Conservation (phyloP, 2,888 invertebrate genomes). For the Sinodicranocentrus sp. region DNA sequence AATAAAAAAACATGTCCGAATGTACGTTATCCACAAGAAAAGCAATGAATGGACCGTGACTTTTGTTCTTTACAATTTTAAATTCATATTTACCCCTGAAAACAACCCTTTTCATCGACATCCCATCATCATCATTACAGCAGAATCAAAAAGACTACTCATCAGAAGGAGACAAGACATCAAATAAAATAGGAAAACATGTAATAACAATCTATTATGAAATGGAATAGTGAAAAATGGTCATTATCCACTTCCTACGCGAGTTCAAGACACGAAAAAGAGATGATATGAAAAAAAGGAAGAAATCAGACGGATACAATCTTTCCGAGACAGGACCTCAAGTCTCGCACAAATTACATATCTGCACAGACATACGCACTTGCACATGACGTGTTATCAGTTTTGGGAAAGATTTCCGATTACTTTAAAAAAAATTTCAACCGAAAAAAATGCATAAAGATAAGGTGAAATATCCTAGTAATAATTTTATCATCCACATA, state of each 20-base stretch:
- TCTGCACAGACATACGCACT: neutral
- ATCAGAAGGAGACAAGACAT: slow-evolving; percentile 26
- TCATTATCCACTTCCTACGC: slow-evolving; percentile 44
- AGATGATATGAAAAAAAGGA: slow-evolving; percentile 1
- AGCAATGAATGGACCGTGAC: slow-evolving; percentile 5
- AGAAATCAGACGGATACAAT: neutral
- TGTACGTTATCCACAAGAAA: no score
- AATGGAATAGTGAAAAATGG: slow-evolving; percentile 51
- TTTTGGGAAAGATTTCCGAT: no score
- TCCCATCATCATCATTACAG: slow-evolving; percentile 35
- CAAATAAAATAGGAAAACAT: slow-evolving; percentile 19
- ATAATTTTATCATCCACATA: slow-evolving; percentile 47
- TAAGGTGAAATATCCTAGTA: slow-evolving; percentile 7
- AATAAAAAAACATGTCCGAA: no score
- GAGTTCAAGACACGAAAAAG: neutral
- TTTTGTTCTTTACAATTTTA: slow-evolving; percentile 18
- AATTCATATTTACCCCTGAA: slow-evolving; percentile 21
- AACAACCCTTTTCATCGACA: slow-evolving; percentile 21
- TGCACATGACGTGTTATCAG: no score
- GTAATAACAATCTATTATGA: slow-evolving; percentile 36
- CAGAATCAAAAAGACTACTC: slow-evolving; percentile 17
- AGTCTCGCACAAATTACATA: slow-evolving; percentile 14
- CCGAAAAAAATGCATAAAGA: neutral
- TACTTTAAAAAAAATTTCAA: slow-evolving; percentile 10
- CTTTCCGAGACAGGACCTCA: neutral